These are phyloP conservation scores for Betta splendens DNA, from an alignment of 2,797 vertebrate species.

Conservation along the genomic window DNA sequence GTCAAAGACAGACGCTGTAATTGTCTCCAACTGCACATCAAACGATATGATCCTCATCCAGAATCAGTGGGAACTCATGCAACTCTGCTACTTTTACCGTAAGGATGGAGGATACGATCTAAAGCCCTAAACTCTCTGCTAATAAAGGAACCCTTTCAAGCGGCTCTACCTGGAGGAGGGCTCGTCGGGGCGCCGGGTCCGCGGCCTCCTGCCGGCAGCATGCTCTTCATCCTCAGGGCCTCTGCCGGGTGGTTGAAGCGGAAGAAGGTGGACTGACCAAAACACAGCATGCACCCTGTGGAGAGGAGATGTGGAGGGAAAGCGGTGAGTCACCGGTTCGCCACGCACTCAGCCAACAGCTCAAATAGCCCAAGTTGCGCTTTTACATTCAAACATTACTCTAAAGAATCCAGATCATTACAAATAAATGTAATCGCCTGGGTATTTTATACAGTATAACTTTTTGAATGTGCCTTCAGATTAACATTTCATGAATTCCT, in stretches of 20 bases:
- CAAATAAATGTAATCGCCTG: too few relatives aligned
- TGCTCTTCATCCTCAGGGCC: constrained; percentile 95
- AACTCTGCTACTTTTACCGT: neutral
- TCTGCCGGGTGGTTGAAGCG: constrained; percentile 98
- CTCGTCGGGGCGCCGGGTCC: constrained; percentile 64
- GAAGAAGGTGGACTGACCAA: constrained; percentile 93
- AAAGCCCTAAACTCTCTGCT: constrained; percentile 15
- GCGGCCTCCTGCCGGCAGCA: constrained; percentile 84
- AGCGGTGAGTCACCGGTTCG: constrained; percentile 8
- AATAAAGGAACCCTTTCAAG: constrained; percentile 25
- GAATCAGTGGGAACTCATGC: neutral
- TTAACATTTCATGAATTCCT: neutral
- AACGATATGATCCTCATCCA: neutral
- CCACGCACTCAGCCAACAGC: neutral
- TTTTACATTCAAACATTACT: neutral
- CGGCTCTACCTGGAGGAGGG: constrained; percentile 61
- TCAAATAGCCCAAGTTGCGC: neutral
- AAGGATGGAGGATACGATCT: neutral
- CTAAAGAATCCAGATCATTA: neutral
- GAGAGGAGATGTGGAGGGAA: constrained; percentile 3
- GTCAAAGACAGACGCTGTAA: neutral
- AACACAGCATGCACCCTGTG: constrained; percentile 96
- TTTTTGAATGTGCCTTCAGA: neutral
- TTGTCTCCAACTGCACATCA: constrained; percentile 4
- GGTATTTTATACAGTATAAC: neutral